Percentiles rank a stretch among this genome's conserved stretches.
Conservation (phyloP, 2,113 vertebrate genomes). For the Pelmatolapia mariae region DNA sequence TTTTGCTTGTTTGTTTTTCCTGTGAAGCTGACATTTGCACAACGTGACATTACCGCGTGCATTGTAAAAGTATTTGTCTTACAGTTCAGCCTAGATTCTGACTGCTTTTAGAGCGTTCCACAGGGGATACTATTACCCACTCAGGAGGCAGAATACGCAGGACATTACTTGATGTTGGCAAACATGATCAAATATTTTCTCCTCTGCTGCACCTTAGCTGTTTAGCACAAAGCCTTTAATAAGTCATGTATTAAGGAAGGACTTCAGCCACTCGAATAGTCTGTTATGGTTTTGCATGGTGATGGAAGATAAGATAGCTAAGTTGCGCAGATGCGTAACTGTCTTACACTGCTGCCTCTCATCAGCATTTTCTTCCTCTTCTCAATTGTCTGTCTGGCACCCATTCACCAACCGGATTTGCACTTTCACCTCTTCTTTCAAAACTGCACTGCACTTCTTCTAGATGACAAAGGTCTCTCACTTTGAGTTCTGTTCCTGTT, state of each 20-base stretch:
- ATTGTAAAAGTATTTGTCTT: not conserved
- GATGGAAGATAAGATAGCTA: slow-evolving; percentile 5
- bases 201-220: not conserved
- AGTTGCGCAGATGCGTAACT: not conserved
- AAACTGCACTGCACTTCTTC: not conserved
- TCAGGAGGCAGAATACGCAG: not conserved
- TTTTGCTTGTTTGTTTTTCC: not conserved
- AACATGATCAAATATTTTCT: not conserved
- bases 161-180: not conserved
- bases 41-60: not conserved
- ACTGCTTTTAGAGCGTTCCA: not conserved
- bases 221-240: not conserved
- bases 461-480: not conserved
- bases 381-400: not conserved
- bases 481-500: not conserved
- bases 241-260: not conserved
- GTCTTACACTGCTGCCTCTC: not conserved
- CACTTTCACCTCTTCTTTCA: not conserved
- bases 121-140: not conserved
- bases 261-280: not conserved
- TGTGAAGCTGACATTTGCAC: not conserved
- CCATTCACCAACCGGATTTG: not conserved
- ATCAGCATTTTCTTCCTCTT: not conserved
- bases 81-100: not conserved
- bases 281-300: not conserved